Evolutionary conservation across 2,797 vertebrate genomes (phyloP).

Genomic region (Lepus oiostolus): DNA sequence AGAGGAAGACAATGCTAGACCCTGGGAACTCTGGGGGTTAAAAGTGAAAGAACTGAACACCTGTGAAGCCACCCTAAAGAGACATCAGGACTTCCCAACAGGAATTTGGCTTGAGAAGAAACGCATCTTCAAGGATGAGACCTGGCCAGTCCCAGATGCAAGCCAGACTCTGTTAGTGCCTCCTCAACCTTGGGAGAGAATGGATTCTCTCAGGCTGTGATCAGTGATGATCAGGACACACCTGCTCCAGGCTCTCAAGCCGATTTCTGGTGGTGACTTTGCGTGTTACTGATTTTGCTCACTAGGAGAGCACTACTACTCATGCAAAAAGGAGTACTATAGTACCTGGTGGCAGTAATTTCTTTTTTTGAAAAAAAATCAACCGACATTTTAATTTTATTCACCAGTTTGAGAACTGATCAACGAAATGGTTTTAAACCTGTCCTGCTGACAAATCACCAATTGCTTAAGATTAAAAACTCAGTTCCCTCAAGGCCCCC

Average conservation of each 20-base stretch:
- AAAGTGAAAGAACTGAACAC: neutral
- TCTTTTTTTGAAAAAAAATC: constrained; percentile 55
- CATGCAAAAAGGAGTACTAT: neutral
- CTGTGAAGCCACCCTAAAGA: neutral
- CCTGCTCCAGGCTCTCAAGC: neutral
- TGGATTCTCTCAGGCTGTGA: neutral
- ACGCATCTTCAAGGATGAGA: neutral
- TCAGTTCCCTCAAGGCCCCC: neutral
- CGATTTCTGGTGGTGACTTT: neutral
- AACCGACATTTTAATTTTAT: constrained; percentile 53
- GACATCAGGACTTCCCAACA: neutral
- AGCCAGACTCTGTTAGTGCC: neutral
- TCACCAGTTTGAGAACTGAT: constrained; percentile 17
- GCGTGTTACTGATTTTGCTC: neutral
- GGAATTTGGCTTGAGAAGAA: constrained; percentile 9
- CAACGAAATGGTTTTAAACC: constrained; percentile 14
- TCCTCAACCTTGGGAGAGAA: constrained; percentile 11
- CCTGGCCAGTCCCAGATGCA: neutral
- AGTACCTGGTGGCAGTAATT: neutral
- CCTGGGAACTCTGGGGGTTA: neutral
- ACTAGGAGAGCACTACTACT: constrained; percentile 22
- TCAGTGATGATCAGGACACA: neutral
- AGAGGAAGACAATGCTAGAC: neutral
- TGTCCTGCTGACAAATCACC: neutral
- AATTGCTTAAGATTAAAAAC: constrained; percentile 39